Evolutionary conservation across 2,888 invertebrate species (phyloP).

Genomic region (Tenthredo distinguenda): DNA sequence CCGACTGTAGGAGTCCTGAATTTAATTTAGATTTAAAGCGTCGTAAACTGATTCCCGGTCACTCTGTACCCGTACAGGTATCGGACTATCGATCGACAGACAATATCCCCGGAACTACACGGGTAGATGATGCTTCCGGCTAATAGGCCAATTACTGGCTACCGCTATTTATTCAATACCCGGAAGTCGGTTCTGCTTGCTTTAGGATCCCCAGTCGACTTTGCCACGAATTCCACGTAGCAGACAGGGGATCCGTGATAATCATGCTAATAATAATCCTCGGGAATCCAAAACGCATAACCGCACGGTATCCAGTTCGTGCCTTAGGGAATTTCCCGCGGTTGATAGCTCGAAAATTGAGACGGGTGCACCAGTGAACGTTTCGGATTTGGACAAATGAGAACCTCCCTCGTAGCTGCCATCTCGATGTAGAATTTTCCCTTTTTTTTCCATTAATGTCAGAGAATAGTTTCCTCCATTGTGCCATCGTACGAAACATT

Average conservation of each 20-base stretch:
- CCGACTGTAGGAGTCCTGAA: conserved; percentile 12
- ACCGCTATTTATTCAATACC: conserved; percentile 47
- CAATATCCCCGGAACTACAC: conserved; percentile 31
- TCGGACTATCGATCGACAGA: conserved; percentile 41
- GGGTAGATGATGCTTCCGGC: conserved; percentile 43
- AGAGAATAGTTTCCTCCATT: conserved; percentile 29
- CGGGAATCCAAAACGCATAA: conserved; percentile 9
- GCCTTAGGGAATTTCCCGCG: conserved; percentile 12
- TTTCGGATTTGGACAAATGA: conserved; percentile 41
- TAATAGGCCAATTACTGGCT: conserved; percentile 49
- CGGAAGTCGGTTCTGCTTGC: conserved; percentile 19
- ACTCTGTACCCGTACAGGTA: not conserved
- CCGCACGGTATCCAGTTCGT: conserved; percentile 15
- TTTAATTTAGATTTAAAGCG: conserved; percentile 49
- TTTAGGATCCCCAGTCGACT: conserved; percentile 3
- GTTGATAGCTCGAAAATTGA: not conserved
- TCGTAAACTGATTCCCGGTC: conserved; percentile 41
- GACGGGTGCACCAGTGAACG: not conserved
- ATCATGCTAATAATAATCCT: conserved; percentile 28
- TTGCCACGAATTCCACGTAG: conserved; percentile 13
- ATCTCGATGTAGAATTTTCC: not conserved
- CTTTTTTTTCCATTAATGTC: not conserved
- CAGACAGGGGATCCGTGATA: not conserved
- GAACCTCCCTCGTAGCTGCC: not conserved
- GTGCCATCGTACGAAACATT: conserved; percentile 23